Conservation (phyloP, 2,113 vertebrate genomes). For the Rutilus rutilus region DNA sequence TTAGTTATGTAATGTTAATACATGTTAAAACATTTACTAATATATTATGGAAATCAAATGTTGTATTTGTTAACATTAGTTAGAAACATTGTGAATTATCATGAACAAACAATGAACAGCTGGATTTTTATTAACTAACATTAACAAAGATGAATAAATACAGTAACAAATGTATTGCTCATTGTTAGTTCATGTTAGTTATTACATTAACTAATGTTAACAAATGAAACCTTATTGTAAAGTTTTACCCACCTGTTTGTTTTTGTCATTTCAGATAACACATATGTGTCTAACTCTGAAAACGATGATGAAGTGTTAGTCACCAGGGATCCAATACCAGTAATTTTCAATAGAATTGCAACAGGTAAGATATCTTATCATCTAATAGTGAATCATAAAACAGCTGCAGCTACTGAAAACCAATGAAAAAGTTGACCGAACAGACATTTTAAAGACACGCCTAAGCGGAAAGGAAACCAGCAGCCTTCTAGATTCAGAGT, state of each 20-base stretch:
- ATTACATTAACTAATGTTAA: too few relatives aligned
- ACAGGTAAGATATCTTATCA: slow-evolving; percentile 78
- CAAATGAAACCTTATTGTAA: too few relatives aligned
- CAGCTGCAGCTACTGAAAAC: background rate
- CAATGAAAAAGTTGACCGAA: background rate
- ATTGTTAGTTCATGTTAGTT: too few relatives aligned
- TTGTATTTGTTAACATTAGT: too few relatives aligned
- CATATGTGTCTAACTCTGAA: slow-evolving; percentile 90
- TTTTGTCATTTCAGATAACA: slow-evolving; percentile 80
- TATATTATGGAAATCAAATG: too few relatives aligned
- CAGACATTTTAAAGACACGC: background rate
- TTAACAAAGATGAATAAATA: too few relatives aligned
- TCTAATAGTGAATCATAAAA: background rate
- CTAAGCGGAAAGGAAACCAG: background rate
- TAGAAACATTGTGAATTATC: too few relatives aligned
- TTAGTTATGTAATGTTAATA: too few relatives aligned
- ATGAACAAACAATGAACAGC: too few relatives aligned
- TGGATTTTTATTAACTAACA: too few relatives aligned
- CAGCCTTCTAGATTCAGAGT: background rate
- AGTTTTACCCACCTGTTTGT: background rate
- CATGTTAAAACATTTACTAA: too few relatives aligned
- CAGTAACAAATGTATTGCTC: too few relatives aligned
- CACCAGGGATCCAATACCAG: slow-evolving; percentile 87
- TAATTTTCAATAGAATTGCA: slow-evolving; percentile 88
- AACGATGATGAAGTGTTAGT: slow-evolving; percentile 90